Base-by-base conservation (phyloP, 2,888 invertebrate genomes). In the Tachina grossa region DNA sequence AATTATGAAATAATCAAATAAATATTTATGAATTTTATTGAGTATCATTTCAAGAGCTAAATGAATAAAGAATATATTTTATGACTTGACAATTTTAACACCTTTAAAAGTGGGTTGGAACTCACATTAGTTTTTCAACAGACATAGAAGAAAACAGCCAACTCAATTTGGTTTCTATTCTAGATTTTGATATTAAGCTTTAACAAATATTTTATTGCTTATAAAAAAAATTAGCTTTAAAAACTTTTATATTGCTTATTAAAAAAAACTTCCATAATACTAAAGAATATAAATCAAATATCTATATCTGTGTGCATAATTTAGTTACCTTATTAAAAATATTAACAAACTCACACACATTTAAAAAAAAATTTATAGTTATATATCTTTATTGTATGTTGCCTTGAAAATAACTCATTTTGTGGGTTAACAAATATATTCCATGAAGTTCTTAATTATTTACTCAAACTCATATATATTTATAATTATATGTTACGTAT, bases 21-120 rank as follows among this genome's bases (percentile, higher is more conserved):
- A 71, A 79, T 65, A 79, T 79, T 65, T 45, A 79, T 79, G 55
- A 65, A 16, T 49, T 79, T 53, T 53, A 63, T 51, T 53, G n/a
- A 47, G 57, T 66, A 39, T 47, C 4, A 66, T 76, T 57, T 66
- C 5, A 45, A 10, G 8, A 31, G 41, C 13, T 22, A 65, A 65
- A 31, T 55, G 5, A 22, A 51, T 51, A 11, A 63, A 61, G 41
- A 22, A n/a, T 45, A 16, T 31, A 55, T 47, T 79, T 79, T 71
- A 79, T 79, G 31, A 79, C 63, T 63, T 71, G 55, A 79, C 63
- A 79, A 71, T 63, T 71, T 65, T 71, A 71, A 65, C 79, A 79
- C 79, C 55, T 79, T 72, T 72, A 47, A 55, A 71, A 45, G 79
- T 71, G 79, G 79, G 63, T 63, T 53, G 45, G 43, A 57, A 57